A percentile compares a stretch with the other conserved stretches of the same genome.
Evolutionary conservation across 2,888 invertebrate genomes (phyloP).

Genomic region (Alloscopus bannaensis): DNA sequence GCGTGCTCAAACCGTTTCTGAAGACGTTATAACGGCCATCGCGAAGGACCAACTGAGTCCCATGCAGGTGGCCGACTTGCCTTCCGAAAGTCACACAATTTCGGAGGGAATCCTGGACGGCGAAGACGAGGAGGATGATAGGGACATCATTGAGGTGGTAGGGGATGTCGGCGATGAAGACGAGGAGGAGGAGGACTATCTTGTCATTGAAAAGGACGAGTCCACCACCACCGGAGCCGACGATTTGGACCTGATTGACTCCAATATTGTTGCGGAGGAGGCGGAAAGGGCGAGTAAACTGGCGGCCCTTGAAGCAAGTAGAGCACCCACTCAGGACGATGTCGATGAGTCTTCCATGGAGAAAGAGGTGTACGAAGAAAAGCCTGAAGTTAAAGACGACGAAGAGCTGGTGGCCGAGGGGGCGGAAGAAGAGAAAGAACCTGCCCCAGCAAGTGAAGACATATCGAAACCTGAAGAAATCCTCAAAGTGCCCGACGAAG

Average conservation of each 20-base stretch:
- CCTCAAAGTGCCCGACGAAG: slow-evolving; percentile 70
- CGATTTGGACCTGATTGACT: slow-evolving; percentile 41
- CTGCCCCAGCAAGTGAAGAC: slow-evolving; percentile 30
- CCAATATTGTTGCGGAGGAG: slow-evolving; percentile 55
- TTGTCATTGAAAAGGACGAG: slow-evolving; percentile 72
- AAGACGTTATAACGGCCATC: slow-evolving; percentile 64
- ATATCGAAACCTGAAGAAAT: slow-evolving; percentile 56
- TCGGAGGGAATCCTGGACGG: slow-evolving; percentile 58
- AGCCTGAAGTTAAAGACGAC: slow-evolving; percentile 64
- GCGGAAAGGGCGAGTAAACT: slow-evolving; percentile 42
- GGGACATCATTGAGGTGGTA: slow-evolving; percentile 54
- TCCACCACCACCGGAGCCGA: slow-evolving; percentile 54
- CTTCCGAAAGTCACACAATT: slow-evolving; percentile 66
- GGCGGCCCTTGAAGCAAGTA: slow-evolving; percentile 20
- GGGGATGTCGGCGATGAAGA: slow-evolving; percentile 69
- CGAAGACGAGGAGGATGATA: slow-evolving; percentile 62
- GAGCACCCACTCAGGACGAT: slow-evolving; percentile 19
- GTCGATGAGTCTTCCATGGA: slow-evolving; percentile 52
- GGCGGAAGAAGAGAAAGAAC: slow-evolving; percentile 68
- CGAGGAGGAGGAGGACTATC: slow-evolving; percentile 73
- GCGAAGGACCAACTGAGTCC: slow-evolving; percentile 60
- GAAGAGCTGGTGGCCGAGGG: slow-evolving; percentile 62
- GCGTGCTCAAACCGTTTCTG: slow-evolving; percentile 54
- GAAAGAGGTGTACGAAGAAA: slow-evolving; percentile 59
- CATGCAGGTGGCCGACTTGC: slow-evolving; percentile 46